A percentile compares a stretch with the other conserved stretches of the same genome.
Conservation (phyloP, 2,888 invertebrate species). For the Nephrocerus scutellatus region DNA sequence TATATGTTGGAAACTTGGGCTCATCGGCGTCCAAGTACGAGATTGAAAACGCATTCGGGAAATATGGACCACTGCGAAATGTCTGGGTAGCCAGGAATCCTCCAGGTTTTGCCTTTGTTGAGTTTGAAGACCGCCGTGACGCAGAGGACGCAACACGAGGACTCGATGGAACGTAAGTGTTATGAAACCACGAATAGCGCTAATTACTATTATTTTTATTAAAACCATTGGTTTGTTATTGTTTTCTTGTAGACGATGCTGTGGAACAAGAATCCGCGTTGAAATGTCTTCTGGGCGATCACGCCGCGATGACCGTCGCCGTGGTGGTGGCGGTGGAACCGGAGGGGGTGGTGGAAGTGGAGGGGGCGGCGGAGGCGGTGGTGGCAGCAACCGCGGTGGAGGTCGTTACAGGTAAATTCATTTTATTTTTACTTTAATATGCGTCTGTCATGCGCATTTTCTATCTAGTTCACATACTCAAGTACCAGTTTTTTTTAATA, state of each 20-base stretch:
- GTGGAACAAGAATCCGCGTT: slow-evolving; percentile 81
- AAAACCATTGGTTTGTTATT: slow-evolving; percentile 20
- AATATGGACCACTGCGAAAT: slow-evolving; percentile 77
- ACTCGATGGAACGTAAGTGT: slow-evolving; percentile 69
- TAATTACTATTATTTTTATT: slow-evolving; percentile 2
- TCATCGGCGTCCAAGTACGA: slow-evolving; percentile 81
- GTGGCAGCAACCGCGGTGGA: slow-evolving; percentile 27
- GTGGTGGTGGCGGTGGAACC: slow-evolving; percentile 40
- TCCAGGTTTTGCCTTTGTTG: slow-evolving; percentile 82
- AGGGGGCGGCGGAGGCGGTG: slow-evolving; percentile 29
- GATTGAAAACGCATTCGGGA: slow-evolving; percentile 73
- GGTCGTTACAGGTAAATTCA: slow-evolving; percentile 42
- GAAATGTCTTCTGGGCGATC: slow-evolving; percentile 90
- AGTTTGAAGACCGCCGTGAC: slow-evolving; percentile 78
- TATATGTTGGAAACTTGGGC: slow-evolving; percentile 83
- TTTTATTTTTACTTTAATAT: slow-evolving; percentile 7
- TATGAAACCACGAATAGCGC: neutral
- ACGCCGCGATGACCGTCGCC: slow-evolving; percentile 59
- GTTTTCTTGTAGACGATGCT: slow-evolving; percentile 61
- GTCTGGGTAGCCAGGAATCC: slow-evolving; percentile 90
- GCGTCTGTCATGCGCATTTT: neutral
- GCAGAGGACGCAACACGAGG: slow-evolving; percentile 78
- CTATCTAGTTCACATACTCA: neutral
- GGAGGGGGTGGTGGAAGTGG: slow-evolving; percentile 35
- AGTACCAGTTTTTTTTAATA: slow-evolving; percentile 5